Evolutionary conservation across 2,113 vertebrate species (phyloP), one percentile per base, ranked within the genome.

Genomic region (Tapirus terrestris): DNA sequence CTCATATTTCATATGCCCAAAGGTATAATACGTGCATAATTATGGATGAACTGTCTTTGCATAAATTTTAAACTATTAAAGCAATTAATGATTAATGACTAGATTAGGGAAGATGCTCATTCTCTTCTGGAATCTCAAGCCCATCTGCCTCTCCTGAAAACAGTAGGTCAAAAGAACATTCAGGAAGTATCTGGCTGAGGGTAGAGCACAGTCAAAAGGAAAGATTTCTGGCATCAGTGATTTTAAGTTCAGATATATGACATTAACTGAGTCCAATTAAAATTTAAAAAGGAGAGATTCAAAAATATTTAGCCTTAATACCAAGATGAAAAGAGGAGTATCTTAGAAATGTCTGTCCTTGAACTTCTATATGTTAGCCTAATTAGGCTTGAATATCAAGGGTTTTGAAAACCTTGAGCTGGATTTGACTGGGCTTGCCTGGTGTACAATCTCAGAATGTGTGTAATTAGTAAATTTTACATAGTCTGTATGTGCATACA

Each of bases 31-130:
- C 0, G 1, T 56, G 43, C 43, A 43, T 85, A 96, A 86, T 96
- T 93, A 89, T 31, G 56, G 89, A 88, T 63, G 81, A 97, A 90
- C 65, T 60, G 16, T 70, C 53, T 93, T 92, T 60, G 53, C 77
- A 93, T 91, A 73, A 29, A 87, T 91, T 97, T 97, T 75, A 83
- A 97, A 60, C 77, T 83, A 83, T 92, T 92, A 95, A 60, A 86
- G 67, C 72, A 93, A 53, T 84, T 96, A 84, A 82, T 89, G 48
- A 95, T 94, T 95, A 96, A 96, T 91, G 56, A 77, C 29, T 94
- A 93, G 91, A 81, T 77, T 85, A 81, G 23, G 25, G 16, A 94
- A 92, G 70, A 79, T 83, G 39, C 6, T 67, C 31, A 39, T 36
- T 20, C 21, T 96, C 33, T 96, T 95, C 63, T 79, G 51, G 73